Evolutionary conservation across 2,797 vertebrate species (phyloP).

Genomic region (Pseudocheirus occidentalis): DNA sequence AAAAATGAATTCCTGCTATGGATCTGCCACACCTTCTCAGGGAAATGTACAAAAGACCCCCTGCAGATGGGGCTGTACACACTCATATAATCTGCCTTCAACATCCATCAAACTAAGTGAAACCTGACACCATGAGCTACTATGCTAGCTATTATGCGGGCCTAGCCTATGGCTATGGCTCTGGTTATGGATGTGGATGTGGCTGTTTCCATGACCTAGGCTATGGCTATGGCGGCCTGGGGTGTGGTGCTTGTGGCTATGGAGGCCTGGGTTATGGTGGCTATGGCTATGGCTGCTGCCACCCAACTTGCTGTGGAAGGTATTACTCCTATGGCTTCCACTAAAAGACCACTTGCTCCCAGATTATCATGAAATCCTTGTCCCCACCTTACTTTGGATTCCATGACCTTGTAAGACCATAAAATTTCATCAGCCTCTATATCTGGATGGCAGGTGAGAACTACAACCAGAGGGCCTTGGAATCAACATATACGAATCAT

Average conservation of each 20-base stretch:
- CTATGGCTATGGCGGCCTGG: too few species aligned
- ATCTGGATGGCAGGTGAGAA: not conserved
- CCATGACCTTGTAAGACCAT: not conserved
- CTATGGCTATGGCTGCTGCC: not conserved
- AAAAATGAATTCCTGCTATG: too few species aligned
- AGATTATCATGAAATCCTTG: not conserved
- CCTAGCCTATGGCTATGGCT: not conserved
- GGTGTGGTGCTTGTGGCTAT: not conserved
- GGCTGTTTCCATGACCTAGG: not conserved
- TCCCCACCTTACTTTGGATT: not conserved
- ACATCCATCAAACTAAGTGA: not conserved
- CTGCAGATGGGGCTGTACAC: not conserved
- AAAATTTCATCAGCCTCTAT: not conserved
- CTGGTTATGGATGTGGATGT: fast-evolving
- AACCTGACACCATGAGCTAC: not conserved
- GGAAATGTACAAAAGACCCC: not conserved
- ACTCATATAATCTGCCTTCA: not conserved
- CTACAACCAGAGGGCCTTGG: not conserved
- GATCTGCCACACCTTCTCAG: not conserved
- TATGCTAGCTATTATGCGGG: fast-evolving
- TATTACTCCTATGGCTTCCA: not conserved
- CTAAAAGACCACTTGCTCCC: not conserved
- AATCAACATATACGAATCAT: not conserved
- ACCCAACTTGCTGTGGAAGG: not conserved
- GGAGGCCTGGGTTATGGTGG: too few species aligned